Percentiles rank a stretch among this genome's conserved stretches.
Evolutionary conservation across 37 sponge, comb jelly and placozoan species (phyloP).

Genomic region (Ianthella basta): DNA sequence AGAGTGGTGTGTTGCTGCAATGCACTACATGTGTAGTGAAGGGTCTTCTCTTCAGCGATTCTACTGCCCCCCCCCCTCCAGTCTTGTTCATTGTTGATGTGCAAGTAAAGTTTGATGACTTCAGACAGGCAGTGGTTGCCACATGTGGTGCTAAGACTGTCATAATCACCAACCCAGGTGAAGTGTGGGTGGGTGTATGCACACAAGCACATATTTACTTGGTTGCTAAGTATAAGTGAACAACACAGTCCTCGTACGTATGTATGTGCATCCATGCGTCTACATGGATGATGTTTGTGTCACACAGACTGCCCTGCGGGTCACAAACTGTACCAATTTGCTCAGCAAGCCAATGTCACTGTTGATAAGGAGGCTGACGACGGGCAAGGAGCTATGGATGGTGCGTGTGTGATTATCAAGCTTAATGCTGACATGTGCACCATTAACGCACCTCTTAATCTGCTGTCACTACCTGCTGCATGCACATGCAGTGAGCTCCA

Average conservation of each 20-base stretch:
- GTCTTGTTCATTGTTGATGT: constrained; percentile 84
- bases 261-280: too few relatives aligned
- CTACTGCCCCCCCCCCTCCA: not conserved
- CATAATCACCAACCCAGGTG: constrained; percentile 87
- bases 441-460: too few relatives aligned
- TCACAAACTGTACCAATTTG: constrained; percentile 79
- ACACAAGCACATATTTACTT: not conserved
- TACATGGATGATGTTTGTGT: too few relatives aligned
- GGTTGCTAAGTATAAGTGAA: not conserved
- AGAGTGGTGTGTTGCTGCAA: constrained; percentile 55
- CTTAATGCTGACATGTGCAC: too few relatives aligned
- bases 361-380: not conserved
- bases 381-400: not conserved
- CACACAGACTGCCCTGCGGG: constrained; percentile 72
- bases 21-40: not conserved
- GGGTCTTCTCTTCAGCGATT: not conserved
- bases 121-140: constrained; percentile 62
- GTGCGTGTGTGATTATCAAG: not conserved
- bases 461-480: not conserved
- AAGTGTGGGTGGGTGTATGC: not conserved
- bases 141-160: constrained; percentile 75
- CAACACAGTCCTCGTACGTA: not conserved
- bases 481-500: constrained; percentile 17
- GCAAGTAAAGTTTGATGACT: constrained; percentile 66
- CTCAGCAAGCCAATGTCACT: constrained; percentile 47